Percentiles rank a stretch among this genome's conserved stretches.
Evolutionary conservation across 2,113 vertebrate genomes (phyloP).

Genomic region (Diphyllodes magnificus): DNA sequence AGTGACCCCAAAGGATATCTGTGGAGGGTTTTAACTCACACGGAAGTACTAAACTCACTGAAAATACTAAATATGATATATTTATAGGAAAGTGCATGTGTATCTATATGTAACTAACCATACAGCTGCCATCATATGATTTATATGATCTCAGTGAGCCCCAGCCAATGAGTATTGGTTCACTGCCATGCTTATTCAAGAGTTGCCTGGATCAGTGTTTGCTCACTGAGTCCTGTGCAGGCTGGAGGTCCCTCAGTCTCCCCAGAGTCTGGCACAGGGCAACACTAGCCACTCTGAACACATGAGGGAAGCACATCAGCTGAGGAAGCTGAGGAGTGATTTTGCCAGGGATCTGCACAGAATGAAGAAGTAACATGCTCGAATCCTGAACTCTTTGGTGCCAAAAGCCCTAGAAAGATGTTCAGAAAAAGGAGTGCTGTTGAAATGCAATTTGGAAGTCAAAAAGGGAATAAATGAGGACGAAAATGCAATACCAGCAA

Average conservation of each 20-base stretch:
- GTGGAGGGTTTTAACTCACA: background rate
- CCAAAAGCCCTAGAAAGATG: background rate
- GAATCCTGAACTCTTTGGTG: background rate
- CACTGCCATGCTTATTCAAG: background rate
- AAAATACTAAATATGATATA: background rate
- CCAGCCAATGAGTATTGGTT: background rate
- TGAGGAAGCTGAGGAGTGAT: background rate
- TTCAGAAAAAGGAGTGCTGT: background rate
- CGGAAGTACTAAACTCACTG: background rate
- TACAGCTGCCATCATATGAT: background rate
- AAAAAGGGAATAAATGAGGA: background rate
- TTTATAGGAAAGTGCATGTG: background rate
- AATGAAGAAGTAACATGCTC: background rate
- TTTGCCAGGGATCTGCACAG: background rate
- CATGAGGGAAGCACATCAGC: background rate
- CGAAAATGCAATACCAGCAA: background rate
- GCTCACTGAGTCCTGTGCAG: background rate
- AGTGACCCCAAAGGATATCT: background rate
- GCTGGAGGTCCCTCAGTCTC: background rate
- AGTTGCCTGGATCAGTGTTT: background rate
- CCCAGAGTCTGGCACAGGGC: background rate
- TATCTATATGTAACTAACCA: background rate
- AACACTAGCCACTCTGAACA: rapidly evolving
- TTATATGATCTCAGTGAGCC: background rate
- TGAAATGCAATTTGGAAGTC: background rate